phyloP scores from a whole-genome alignment of 2,888 invertebrate species.

The Harpagoxenus sublaevis region DNA sequence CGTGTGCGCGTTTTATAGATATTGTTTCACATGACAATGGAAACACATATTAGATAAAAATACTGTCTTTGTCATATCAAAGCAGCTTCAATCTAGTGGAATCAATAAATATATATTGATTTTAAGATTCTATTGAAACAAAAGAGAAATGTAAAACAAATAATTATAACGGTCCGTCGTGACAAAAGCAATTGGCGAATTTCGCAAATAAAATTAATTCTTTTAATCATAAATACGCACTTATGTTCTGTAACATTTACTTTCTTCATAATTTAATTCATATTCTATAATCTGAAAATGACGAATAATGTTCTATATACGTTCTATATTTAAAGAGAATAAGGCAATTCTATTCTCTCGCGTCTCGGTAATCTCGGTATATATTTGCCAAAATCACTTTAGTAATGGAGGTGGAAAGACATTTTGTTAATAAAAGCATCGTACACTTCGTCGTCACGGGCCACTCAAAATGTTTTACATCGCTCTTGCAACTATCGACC shows the following conservation, averaged over 20 bases:
- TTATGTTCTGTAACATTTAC: background rate
- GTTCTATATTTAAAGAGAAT: background rate
- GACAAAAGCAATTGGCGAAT: background rate
- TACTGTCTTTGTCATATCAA: background rate
- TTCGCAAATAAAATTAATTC: conserved; percentile 7
- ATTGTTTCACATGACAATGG: background rate
- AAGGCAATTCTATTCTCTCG: background rate
- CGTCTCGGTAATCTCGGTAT: background rate
- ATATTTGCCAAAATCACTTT: background rate
- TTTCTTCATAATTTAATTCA: background rate
- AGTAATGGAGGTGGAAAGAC: background rate
- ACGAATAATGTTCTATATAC: no score
- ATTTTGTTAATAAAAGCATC: conserved; percentile 26
- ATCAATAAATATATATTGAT: background rate
- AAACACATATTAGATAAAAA: background rate
- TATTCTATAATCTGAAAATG: background rate
- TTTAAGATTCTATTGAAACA: background rate
- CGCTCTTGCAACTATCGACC: conserved; percentile 57
- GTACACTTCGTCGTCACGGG: conserved; percentile 23
- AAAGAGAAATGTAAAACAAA: background rate
- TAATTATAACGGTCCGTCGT: background rate
- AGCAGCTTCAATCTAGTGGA: background rate
- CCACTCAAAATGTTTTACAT: conserved; percentile 63
- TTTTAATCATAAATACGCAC: background rate
- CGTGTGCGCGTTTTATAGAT: background rate